Percentiles rank a stretch among this genome's conserved stretches.
Evolutionary conservation across 2,113 vertebrate genomes (phyloP).

Genomic region (Globicephala melas): DNA sequence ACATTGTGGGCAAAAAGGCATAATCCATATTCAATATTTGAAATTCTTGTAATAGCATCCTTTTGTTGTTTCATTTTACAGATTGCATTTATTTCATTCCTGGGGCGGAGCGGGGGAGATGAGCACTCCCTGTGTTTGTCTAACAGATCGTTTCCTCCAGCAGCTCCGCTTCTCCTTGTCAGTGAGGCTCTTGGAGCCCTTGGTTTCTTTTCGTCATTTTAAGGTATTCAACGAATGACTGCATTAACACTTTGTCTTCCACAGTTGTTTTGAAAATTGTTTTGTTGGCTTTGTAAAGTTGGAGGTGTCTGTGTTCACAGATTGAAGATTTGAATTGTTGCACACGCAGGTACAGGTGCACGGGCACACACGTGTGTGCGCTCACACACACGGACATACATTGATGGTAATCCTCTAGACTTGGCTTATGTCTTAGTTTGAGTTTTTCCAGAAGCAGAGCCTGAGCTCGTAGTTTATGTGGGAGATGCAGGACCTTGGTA

Average conservation of each 20-base stretch:
- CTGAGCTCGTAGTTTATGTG: background rate
- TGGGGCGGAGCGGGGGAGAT: background rate
- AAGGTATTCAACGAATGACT: background rate
- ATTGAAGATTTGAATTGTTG: background rate
- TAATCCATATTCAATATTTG: background rate
- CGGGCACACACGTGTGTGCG: rapidly evolving
- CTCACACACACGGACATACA: background rate
- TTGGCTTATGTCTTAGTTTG: background rate
- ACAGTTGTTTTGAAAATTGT: background rate
- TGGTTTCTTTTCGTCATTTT: background rate
- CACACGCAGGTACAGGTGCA: background rate
- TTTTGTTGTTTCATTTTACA: background rate
- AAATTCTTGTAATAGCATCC: background rate
- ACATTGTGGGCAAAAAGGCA: background rate
- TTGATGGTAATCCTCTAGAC: background rate
- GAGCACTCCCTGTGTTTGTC: no score
- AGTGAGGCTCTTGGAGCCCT: background rate
- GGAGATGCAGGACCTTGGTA: background rate
- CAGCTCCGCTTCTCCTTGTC: rapidly evolving
- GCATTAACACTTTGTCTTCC: background rate
- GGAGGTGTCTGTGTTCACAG: background rate
- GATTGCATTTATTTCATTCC: no score
- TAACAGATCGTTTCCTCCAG: no score
- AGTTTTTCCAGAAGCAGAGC: background rate
- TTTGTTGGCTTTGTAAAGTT: background rate